Percentiles rank a stretch among this genome's conserved stretches.
phyloP scores from a whole-genome alignment of 2,888 invertebrate species.

The Hydroisotoma schaefferi region DNA sequence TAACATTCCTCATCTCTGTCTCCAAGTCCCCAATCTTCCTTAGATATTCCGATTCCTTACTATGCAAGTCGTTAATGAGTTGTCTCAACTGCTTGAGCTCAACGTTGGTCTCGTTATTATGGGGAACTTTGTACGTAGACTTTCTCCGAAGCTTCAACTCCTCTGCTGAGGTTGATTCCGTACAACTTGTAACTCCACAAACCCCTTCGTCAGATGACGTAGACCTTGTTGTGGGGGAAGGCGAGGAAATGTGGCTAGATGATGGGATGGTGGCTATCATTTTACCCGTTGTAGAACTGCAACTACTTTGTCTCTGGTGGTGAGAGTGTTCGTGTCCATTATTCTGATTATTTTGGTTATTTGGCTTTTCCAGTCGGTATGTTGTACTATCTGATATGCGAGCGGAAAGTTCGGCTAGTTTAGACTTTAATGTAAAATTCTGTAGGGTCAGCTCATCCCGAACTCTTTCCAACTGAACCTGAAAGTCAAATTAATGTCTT shows the following conservation, averaged over 20 bases:
- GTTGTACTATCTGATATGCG: constrained; percentile 49
- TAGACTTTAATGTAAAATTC: constrained; percentile 50
- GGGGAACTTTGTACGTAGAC: constrained; percentile 50
- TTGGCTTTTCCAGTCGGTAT: constrained; percentile 48
- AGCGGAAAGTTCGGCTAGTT: constrained; percentile 49
- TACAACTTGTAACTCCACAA: constrained; percentile 23
- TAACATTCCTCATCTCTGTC: constrained; percentile 46
- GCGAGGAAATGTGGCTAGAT: constrained; percentile 9
- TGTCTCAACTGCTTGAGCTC: constrained; percentile 48
- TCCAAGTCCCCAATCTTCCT: constrained; percentile 45
- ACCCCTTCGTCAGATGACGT: constrained; percentile 31
- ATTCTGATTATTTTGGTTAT: constrained; percentile 22
- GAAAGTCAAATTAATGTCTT: constrained; percentile 9
- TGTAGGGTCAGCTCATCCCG: constrained; percentile 50
- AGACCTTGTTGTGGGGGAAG: constrained; percentile 4
- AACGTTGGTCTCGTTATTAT: constrained; percentile 41
- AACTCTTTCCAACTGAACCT: constrained; percentile 50
- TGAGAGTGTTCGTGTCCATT: background rate
- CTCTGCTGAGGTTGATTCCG: constrained; percentile 24
- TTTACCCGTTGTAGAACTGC: background rate
- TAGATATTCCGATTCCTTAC: constrained; percentile 48
- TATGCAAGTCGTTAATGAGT: constrained; percentile 47
- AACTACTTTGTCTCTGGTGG: background rate
- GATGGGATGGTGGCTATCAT: constrained; percentile 20
- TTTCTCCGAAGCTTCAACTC: constrained; percentile 48